Evolutionary conservation across 2,888 invertebrate genomes (phyloP), one percentile per base, ranked within the genome.

Genomic region (Tachina fera): DNA sequence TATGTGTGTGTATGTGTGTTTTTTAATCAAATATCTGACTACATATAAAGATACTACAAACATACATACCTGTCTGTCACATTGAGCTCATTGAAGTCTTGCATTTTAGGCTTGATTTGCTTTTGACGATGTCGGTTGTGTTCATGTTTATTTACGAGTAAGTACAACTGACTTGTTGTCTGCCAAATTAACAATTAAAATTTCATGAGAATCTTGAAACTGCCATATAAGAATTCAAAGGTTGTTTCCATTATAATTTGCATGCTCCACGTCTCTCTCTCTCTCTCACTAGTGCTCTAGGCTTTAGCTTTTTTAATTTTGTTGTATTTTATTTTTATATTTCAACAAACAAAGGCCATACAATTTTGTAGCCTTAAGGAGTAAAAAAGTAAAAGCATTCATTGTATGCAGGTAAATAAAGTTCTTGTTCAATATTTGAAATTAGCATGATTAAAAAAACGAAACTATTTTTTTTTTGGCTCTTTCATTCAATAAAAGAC

Each of bases 391-490:
- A 71, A 79, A 72, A 65, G 47, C n/a, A 47, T 47, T 45, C 16
- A 11, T 45, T 65, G 22, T 43, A 43, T n/a, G 22, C 41, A 6
- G 31, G 45, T 51, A 47, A 11, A 19, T n/a, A 16, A 31, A 14
- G 60, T 49, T 71, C 16, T 6, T 51, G 51, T 63, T 63, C 61
- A 71, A 71, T 79, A 71, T 56, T 63, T 71, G 0, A 47, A 65
- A 79, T 79, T 79, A 79, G 63, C 71, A 19, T 72, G 79, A 79
- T 79, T 45, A 61, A 63, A 43, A 31, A 22, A 31, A 31, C n/a
- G 49, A 2, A 31, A 39, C 11, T n/a, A 1, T 22, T 71, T 58
- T 31, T 9, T 58, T 31, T 9, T 9, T 68, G 0, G 4, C 31
- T 22, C 43, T 8, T 41, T 9, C 14, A 19, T 47, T 31, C 11